Evolutionary conservation across 2,888 invertebrate genomes (phyloP).

Genomic region (Hemistola chrysoprasaria): DNA sequence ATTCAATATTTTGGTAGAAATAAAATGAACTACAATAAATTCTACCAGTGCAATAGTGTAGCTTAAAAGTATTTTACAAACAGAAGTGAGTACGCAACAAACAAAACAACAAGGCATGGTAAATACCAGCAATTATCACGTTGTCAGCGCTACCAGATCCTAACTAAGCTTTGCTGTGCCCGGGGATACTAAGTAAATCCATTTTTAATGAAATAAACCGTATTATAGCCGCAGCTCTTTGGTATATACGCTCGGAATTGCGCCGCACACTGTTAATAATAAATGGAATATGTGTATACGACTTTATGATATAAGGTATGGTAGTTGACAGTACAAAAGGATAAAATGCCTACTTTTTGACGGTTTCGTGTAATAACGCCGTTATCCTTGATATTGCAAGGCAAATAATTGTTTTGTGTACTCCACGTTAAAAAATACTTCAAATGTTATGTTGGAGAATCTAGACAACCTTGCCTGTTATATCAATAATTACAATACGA

Average conservation of each 20-base stretch:
- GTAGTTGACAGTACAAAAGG: conserved; percentile 10
- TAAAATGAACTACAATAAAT: too few species aligned
- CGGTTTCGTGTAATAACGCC: background rate
- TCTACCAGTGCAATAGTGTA: too few species aligned
- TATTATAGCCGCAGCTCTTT: conserved; percentile 25
- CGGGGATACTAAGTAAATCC: conserved; percentile 19
- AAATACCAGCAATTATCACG: conserved; percentile 23
- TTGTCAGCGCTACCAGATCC: conserved; percentile 21
- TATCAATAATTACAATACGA: too few species aligned
- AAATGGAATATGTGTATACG: conserved; percentile 11
- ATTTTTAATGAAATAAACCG: conserved; percentile 34
- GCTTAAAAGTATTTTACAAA: too few species aligned
- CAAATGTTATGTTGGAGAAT: too few species aligned
- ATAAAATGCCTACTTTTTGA: conserved; percentile 6
- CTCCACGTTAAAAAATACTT: too few species aligned
- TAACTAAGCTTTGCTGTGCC: conserved; percentile 16
- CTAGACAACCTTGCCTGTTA: too few species aligned
- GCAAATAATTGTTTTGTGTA: conserved; percentile 1
- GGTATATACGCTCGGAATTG: conserved; percentile 23
- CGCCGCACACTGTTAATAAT: conserved; percentile 26
- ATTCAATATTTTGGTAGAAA: too few species aligned
- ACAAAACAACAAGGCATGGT: conserved; percentile 8
- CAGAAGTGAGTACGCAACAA: background rate
- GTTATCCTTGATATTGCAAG: too few species aligned
- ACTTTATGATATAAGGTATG: conserved; percentile 12